Percentiles rank a stretch among this genome's conserved stretches.
Conservation (phyloP, 2,797 vertebrate species). For the Micropoecilia bifurca region DNA sequence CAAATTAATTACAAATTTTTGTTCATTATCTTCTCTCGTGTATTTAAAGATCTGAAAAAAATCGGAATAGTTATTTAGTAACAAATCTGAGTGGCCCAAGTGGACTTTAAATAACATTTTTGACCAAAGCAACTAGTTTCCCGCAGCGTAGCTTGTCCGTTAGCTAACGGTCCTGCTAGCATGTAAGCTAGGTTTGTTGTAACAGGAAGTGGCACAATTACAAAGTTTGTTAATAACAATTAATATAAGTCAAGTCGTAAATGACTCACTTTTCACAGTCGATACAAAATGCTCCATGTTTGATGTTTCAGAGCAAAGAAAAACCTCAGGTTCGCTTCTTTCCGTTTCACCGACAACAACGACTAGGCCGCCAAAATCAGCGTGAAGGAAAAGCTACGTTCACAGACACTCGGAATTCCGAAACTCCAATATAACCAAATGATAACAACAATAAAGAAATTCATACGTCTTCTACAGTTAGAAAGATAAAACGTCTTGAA, state of each 20-base stretch:
- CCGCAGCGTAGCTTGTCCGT: not conserved
- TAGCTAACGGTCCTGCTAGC: not conserved
- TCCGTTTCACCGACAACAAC: constrained; percentile 16
- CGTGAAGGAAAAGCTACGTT: not conserved
- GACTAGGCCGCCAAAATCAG: no score
- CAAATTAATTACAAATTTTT: not conserved
- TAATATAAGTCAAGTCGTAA: not conserved
- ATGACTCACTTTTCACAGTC: constrained; percentile 71
- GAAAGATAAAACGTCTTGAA: not conserved
- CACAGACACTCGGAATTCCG: not conserved
- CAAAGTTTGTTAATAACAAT: not conserved
- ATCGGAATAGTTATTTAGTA: not conserved
- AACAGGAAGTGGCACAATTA: not conserved
- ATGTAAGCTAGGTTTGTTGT: not conserved
- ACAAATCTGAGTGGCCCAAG: not conserved
- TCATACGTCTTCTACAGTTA: not conserved
- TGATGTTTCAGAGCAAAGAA: not conserved
- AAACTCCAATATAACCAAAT: not conserved
- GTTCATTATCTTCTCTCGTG: not conserved
- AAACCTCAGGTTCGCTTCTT: not conserved
- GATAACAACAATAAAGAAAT: not conserved
- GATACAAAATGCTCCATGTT: constrained; percentile 70
- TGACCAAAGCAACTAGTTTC: not conserved
- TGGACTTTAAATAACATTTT: not conserved
- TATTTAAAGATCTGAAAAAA: not conserved